Percentiles rank a stretch among this genome's conserved stretches.
Conservation (phyloP, 2,113 vertebrate species). For the Bostrychus sinensis region DNA sequence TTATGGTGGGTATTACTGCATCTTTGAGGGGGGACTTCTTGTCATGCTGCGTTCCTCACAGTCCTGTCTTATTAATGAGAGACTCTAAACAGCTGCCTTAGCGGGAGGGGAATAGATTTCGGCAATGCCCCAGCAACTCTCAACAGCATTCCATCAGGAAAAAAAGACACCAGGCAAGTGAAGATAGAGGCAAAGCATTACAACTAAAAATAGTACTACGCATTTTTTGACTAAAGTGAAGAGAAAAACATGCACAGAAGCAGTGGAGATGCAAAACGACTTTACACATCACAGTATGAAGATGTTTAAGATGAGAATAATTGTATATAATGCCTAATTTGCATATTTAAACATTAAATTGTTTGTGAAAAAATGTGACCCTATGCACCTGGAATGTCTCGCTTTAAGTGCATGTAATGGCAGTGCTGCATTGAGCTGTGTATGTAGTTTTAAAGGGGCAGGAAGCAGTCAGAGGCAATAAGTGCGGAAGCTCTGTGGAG, state of each 20-base stretch:
- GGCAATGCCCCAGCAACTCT: slow-evolving; percentile 53
- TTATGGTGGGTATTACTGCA: slow-evolving; percentile 24
- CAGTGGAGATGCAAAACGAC: slow-evolving; percentile 23
- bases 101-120: slow-evolving; percentile 60
- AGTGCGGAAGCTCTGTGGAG: slow-evolving; percentile 32
- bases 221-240: slow-evolving; percentile 15
- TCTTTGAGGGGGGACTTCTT: slow-evolving; percentile 14
- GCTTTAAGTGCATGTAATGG: slow-evolving; percentile 12
- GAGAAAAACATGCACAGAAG: slow-evolving; percentile 12
- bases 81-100: slow-evolving; percentile 56
- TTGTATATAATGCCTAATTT: too few relatives aligned
- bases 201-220: slow-evolving; percentile 38
- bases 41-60: slow-evolving; percentile 43
- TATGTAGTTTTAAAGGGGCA: slow-evolving; percentile 36
- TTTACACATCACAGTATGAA: not conserved
- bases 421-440: slow-evolving; percentile 14
- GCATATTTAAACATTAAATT: too few relatives aligned
- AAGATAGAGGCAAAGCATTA: slow-evolving; percentile 54
- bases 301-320: not conserved
- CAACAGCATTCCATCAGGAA: slow-evolving; percentile 39
- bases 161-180: slow-evolving; percentile 54
- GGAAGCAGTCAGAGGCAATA: slow-evolving; percentile 34
- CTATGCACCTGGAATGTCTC: not conserved
- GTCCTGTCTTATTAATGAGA: slow-evolving; percentile 62
- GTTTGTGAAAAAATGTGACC: not conserved